Percentiles rank a stretch among this genome's conserved stretches.
These are phyloP conservation scores for Cosmopolites sordidus DNA, from an alignment of 2,888 invertebrate genomes.

Conservation along the genomic window DNA sequence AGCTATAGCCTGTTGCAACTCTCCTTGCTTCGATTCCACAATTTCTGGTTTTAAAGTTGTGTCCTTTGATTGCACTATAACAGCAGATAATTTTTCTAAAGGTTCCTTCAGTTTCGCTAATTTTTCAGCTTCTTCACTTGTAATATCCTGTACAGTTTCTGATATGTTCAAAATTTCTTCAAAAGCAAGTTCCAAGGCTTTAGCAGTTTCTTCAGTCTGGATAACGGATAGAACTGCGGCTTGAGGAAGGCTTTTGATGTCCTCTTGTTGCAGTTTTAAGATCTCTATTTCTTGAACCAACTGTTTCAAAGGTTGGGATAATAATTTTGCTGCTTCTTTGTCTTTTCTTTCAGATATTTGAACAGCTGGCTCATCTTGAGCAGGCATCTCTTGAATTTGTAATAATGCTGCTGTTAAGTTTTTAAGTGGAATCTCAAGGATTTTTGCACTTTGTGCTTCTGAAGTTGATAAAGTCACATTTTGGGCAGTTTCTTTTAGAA, in stretches of 20 bases:
- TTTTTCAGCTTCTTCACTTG: constrained; percentile 14
- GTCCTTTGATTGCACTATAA: constrained; percentile 27
- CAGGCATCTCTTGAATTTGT: constrained; percentile 4
- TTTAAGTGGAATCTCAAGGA: constrained; percentile 12
- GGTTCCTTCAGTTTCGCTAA: constrained; percentile 17
- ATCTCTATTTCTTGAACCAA: constrained; percentile 9
- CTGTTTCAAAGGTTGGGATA: constrained; percentile 15
- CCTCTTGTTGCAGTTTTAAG: not conserved
- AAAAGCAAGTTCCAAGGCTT: constrained; percentile 17
- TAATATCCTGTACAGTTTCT: constrained; percentile 13
- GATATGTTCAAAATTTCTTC: constrained; percentile 8
- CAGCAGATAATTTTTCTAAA: constrained; percentile 28
- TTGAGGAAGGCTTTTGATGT: constrained; percentile 14
- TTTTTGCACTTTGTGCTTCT: constrained; percentile 7
- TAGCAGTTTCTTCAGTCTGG: constrained; percentile 22
- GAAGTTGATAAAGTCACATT: constrained; percentile 3
- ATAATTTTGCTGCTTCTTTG: constrained; percentile 5
- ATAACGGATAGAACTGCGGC: constrained; percentile 22
- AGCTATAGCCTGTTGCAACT: constrained; percentile 18
- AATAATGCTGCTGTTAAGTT: constrained; percentile 4
- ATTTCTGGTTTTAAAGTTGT: constrained; percentile 22
- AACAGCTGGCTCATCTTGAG: not conserved
- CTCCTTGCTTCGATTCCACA: constrained; percentile 10
- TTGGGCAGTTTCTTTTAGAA: constrained; percentile 8
- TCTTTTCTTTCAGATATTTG: constrained; percentile 3